phyloP scores from a whole-genome alignment of 2,113 vertebrate species.

The Bagarius yarrelli region DNA sequence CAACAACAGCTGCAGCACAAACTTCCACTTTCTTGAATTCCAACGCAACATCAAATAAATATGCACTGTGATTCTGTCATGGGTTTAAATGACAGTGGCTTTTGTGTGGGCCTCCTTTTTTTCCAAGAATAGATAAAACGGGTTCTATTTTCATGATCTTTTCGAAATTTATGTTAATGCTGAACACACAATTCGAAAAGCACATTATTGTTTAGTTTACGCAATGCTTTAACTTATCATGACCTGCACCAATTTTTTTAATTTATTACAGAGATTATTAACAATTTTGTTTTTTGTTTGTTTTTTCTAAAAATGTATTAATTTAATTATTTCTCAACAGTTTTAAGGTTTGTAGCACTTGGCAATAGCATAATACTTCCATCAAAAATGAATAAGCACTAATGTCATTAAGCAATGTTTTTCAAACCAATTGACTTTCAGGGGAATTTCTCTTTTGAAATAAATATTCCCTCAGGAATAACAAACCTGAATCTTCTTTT shows the following conservation, averaged over 20 bases:
- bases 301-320: neutral
- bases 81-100: slow-evolving; percentile 70
- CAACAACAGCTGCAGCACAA: slow-evolving; percentile 59
- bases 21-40: slow-evolving; percentile 63
- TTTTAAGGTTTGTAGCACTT: slow-evolving; percentile 39
- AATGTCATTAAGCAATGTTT: slow-evolving; percentile 51
- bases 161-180: slow-evolving; percentile 36
- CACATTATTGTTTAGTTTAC: slow-evolving; percentile 45
- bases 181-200: slow-evolving; percentile 36
- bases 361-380: slow-evolving; percentile 37
- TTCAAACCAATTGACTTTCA: slow-evolving; percentile 50
- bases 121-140: slow-evolving; percentile 48
- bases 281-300: slow-evolving; percentile 4
- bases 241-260: slow-evolving; percentile 35
- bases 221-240: slow-evolving; percentile 39
- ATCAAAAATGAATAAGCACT: slow-evolving; percentile 48
- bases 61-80: slow-evolving; percentile 74
- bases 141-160: slow-evolving; percentile 41
- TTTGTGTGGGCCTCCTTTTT: slow-evolving; percentile 52
- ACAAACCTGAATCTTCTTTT: slow-evolving; percentile 36
- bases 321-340: slow-evolving; percentile 20
- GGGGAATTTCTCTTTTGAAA: slow-evolving; percentile 47
- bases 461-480: slow-evolving; percentile 55
- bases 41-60: slow-evolving; percentile 61
- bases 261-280: slow-evolving; percentile 16